Evolutionary conservation across 1,140 invertebrate genomes (phyloP), one percentile per base, ranked within the genome.

Genomic region (Trissolcus basalis): DNA sequence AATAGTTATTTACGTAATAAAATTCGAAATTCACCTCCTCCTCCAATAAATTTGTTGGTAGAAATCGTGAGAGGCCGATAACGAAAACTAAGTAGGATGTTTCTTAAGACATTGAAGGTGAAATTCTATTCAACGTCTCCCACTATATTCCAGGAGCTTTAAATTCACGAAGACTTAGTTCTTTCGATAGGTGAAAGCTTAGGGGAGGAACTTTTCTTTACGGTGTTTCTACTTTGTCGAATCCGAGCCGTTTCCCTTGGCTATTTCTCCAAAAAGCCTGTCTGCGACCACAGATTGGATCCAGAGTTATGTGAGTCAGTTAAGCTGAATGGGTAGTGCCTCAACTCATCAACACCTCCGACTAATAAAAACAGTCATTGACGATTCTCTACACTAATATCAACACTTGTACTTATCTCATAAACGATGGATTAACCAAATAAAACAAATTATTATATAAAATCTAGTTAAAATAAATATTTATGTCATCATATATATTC

Each of bases 111-210:
- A 50, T 49, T 19, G 53, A 68, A 58, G 59, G 19, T 68, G 48
- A 69, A 74, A 64, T 75, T 69, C 64, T 56, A 63, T 75, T 75
- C 15, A 65, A 58, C 41, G 47, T 47, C 68, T 64, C 49, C 33
- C 41, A 53, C 63, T 27, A 33, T 19, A 51, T 33, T 41, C 8
- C 19, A 14, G 49, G 41, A 63, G 71, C 63, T 68, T 65, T 68
- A 74, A 68, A 74, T 74, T 67, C 56, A 74, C 65, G 63, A 56
- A 68, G 71, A 63, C 63, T 74, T 67, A 74, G 55, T 68, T 74
- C 51, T 68, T 56, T 36, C 51, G 58, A 74, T 74, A 68, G 63
- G 63, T 61, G 56, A 65, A 61, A 74, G 63, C 56, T 74, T 74
- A 74, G 45, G 51, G 56, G 35, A 63, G 54, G 51, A 68, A 74